A percentile compares a stretch with the other conserved stretches of the same genome.
Conservation (phyloP, 2,797 vertebrate species). For the Tauraco hartlaubi region DNA sequence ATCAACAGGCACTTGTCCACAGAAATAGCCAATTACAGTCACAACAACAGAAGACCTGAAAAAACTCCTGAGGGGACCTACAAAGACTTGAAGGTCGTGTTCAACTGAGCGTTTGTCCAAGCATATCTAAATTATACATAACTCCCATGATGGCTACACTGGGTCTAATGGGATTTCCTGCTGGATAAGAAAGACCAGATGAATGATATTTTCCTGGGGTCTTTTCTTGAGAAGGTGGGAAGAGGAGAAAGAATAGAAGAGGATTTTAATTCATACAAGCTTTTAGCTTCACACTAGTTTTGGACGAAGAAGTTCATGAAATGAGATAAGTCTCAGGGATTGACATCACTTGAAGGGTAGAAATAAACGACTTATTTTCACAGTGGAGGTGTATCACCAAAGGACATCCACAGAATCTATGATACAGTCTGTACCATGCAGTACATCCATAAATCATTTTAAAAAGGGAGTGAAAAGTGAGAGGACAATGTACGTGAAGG, state of each 20-base stretch:
- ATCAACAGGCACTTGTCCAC: neutral
- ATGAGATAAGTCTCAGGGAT: neutral
- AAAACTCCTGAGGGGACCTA: neutral
- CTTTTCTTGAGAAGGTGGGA: neutral
- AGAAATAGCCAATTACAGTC: neutral
- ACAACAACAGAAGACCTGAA: neutral
- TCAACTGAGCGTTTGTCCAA: neutral
- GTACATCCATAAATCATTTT: neutral
- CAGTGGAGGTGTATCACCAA: neutral
- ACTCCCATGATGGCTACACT: neutral
- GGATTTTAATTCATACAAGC: neutral
- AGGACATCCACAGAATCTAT: neutral
- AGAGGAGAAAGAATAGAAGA: neutral
- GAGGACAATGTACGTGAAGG: neutral
- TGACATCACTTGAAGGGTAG: neutral
- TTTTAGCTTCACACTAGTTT: neutral
- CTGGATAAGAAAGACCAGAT: neutral
- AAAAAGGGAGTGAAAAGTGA: neutral
- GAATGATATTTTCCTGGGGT: neutral
- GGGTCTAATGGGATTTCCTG: neutral
- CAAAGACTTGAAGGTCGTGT: neutral
- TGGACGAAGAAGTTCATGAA: neutral
- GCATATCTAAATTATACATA: neutral
- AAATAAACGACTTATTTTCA: neutral
- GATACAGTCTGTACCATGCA: neutral